A percentile compares a stretch with the other conserved stretches of the same genome.
Conservation (phyloP, 2,797 vertebrate species). For the Tokudaia muenninki region DNA sequence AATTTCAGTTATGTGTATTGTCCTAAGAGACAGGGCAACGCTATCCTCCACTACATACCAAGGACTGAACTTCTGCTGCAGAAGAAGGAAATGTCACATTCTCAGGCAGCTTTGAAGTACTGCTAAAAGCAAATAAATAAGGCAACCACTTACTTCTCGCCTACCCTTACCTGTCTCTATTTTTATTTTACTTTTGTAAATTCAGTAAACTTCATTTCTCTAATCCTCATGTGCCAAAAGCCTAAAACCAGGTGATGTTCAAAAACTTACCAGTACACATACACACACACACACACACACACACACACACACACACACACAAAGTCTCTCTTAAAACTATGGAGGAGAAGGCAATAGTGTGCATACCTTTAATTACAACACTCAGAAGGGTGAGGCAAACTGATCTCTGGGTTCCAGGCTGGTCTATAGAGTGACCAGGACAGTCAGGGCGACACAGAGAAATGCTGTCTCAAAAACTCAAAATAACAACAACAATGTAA, state of each 20-base stretch:
- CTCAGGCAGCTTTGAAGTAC: neutral
- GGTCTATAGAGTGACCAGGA: neutral
- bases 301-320: neutral
- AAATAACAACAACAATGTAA: neutral
- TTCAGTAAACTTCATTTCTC: neutral
- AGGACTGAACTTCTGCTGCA: neutral
- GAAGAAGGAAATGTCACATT: neutral
- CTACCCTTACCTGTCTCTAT: neutral
- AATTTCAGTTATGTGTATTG: neutral
- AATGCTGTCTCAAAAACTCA: neutral
- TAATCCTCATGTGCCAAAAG: constrained; percentile 15
- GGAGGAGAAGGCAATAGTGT: neutral
- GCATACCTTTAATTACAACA: neutral
- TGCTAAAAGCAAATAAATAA: neutral
- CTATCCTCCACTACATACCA: neutral
- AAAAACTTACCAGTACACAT: neutral
- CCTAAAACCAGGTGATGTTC: neutral
- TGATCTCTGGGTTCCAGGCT: neutral
- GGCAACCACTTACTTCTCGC: neutral
- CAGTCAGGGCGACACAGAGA: neutral
- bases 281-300: neutral
- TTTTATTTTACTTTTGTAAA: constrained; percentile 32
- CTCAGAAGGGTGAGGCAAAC: neutral
- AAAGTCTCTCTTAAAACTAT: constrained; percentile 23
- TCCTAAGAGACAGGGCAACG: neutral